phyloP scores from a whole-genome alignment of 2,888 invertebrate genomes.

The Zaprionus bogoriensis region DNA sequence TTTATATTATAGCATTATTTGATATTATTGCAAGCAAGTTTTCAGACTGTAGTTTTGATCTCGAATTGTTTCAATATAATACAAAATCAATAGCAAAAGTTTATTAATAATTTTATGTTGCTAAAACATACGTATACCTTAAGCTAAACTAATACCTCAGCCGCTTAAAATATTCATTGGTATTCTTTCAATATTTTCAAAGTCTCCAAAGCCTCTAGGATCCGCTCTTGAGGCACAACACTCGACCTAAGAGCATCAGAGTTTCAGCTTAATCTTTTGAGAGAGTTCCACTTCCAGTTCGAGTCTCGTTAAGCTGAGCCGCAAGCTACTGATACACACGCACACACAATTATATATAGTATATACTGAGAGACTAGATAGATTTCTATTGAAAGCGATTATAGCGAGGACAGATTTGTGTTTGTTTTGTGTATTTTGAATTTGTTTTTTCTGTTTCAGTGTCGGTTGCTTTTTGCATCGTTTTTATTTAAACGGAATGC shows the following conservation, averaged over 20 bases:
- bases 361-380: background rate
- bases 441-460: background rate
- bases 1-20: too few relatives aligned
- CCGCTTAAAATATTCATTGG: too few relatives aligned
- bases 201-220: background rate
- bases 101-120: too few relatives aligned
- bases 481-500: constrained; percentile 20
- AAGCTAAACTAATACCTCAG: too few relatives aligned
- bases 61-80: too few relatives aligned
- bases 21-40: too few relatives aligned
- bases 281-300: background rate
- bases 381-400: constrained; percentile 33
- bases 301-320: background rate
- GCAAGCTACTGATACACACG: background rate
- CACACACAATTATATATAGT: background rate
- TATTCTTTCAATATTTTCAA: background rate
- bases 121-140: too few relatives aligned
- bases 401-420: constrained; percentile 30
- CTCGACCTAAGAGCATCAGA: background rate
- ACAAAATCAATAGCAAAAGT: too few relatives aligned
- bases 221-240: background rate
- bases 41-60: too few relatives aligned
- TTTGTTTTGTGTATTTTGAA: background rate
- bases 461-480: background rate
- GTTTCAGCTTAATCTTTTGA: background rate